Base-by-base conservation (phyloP, 2,113 vertebrate genomes). In the Clarias batrachus region DNA sequence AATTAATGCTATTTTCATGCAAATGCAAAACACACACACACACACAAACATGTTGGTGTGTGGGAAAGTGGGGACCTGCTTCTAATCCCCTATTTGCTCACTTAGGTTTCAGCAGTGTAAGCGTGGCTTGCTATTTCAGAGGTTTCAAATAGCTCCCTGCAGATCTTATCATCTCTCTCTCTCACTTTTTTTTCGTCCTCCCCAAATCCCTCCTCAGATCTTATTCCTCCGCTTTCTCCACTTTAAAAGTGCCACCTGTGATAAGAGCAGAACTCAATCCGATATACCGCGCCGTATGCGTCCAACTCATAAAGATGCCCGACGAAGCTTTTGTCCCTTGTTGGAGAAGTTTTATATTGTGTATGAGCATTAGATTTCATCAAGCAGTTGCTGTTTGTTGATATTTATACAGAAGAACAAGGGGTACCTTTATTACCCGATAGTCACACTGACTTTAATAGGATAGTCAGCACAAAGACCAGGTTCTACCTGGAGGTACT, bases 151-250 rank as follows among this genome's bases (percentile, higher is more conserved):
- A 71, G 65, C 85, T 82, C 79, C 41, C 68, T 71, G 30, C 56
- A 73, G 81, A 86, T 83, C 63, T 59, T 78, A 86, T 79, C 85
- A 85, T 54, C 74, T 27, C 59, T 79, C 56, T 74, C 37, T 41
- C 77, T 54, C 62, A 37, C 23, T 54, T 63, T 63, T 48, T 48
- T 65, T 52, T n/a, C 84, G 54, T 52, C 41, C 25, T 19, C n/a
- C 27, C 27, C 63, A 81, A 82, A 86, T 82, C 79, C 78, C 79
- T 63, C 79, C 27, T 86, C 79, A 86, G 85, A 86, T 86, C 85
- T 86, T 52, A 81, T 73, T 74, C 37, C 65, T 74, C 33, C 27
- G 10, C 57, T 60, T 48, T 82, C 68, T 86, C 85, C 59, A 16
- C 85, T 82, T 62, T 82, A 37, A 73, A 86, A 62, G 59, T 74